These are phyloP conservation scores for Ectemnius continuus DNA, from an alignment of 2,888 invertebrate species.

Conservation along the genomic window DNA sequence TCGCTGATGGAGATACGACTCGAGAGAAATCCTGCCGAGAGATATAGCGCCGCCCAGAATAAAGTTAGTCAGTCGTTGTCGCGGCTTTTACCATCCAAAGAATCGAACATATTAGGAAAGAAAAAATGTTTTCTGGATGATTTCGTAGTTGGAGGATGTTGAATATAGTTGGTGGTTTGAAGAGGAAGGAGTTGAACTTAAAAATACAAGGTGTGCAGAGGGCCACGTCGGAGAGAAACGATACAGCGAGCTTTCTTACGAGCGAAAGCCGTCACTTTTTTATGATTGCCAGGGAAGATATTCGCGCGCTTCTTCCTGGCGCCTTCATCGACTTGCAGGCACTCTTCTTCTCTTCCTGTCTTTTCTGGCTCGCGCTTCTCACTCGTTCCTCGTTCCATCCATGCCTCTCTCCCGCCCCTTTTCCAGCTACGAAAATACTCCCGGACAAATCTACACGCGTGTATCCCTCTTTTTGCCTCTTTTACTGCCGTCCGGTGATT, in stretches of 20 bases:
- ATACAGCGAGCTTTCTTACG: conserved; percentile 34
- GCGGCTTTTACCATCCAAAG: too few relatives aligned
- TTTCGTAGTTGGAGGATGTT: too few relatives aligned
- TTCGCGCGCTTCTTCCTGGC: conserved; percentile 17
- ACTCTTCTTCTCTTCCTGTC: background rate
- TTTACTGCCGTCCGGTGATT: background rate
- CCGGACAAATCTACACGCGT: conserved; percentile 49
- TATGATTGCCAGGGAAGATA: conserved; percentile 9
- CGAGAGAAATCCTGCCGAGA: too few relatives aligned
- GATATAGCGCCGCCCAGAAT: too few relatives aligned
- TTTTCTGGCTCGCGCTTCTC: background rate
- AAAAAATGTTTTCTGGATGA: too few relatives aligned
- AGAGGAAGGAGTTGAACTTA: background rate
- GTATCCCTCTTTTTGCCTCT: conserved; percentile 1
- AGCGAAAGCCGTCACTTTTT: conserved; percentile 25
- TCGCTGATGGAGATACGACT: conserved; percentile 1
- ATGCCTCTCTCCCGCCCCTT: background rate
- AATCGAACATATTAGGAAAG: too few relatives aligned
- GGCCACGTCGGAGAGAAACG: background rate
- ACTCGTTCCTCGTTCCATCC: conserved; percentile 28
- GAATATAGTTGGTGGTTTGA: too few relatives aligned
- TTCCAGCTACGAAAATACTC: conserved; percentile 61
- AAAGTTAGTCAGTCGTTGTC: too few relatives aligned
- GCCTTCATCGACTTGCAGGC: conserved; percentile 8
- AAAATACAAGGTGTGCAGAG: conserved; percentile 20